Evolutionary conservation across 2,113 vertebrate genomes (phyloP), one percentile per base, ranked within the genome.

Genomic region (Aix galericulata): DNA sequence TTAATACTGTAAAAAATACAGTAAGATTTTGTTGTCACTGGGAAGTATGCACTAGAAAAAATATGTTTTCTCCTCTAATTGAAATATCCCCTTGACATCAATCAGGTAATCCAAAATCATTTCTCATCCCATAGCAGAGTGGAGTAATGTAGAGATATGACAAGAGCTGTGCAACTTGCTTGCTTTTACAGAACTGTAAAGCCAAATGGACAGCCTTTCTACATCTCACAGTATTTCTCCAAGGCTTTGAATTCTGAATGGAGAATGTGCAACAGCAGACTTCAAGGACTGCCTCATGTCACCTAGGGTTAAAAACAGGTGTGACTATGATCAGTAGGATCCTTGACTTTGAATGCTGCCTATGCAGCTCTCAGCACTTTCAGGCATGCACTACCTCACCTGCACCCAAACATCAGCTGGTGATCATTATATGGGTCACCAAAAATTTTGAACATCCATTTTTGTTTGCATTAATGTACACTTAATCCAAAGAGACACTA

Each of bases 141-240:
- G 6, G 20, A 69, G 46, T 17, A 80, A 59, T 1, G 1, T 0
- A 42, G 38, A 67, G 9, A 21, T 5, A 53, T 0, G 1, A 75
- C 56, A 63, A 40, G 46, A 68, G 9, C 15, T 1, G 0, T 6
- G 23, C 15, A 42, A 36, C 20, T 55, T 32, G 21, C 36, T 67
- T 1, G 8, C 50, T 53, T 6, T 1, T 18, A 40, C 26, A 34
- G 23, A 48, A 44, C 0, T 42, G 14, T 12, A 4, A 82, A 82
- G 34, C 29, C 32, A 56, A 62, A 76, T 3, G 11, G 17, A 3
- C 48, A 52, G 42, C 44, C 29, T 12, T 29, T 34, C 26, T 52
- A 5, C 4, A 38, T 2, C 40, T 36, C 0, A 18, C 10, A 72
- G 66, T n/a, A 66, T 52, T 86, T 69, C 55, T 79, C 42, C 55